These are phyloP conservation scores for Acinonyx jubatus DNA, from an alignment of 2,113 vertebrate genomes.

Conservation along the genomic window DNA sequence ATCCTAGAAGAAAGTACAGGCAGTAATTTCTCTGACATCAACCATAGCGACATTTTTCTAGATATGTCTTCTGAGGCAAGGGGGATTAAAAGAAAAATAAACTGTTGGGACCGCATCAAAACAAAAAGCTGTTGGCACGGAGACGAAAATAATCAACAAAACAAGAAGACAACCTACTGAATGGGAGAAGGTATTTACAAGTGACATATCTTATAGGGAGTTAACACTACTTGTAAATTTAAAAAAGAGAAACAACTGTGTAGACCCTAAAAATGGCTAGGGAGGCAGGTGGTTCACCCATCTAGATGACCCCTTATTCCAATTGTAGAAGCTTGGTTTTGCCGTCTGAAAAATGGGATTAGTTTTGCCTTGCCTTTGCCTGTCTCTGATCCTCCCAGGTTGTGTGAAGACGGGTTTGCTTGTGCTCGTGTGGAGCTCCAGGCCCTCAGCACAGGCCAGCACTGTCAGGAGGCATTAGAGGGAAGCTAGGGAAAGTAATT, in stretches of 20 bases:
- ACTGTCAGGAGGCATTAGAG: not conserved
- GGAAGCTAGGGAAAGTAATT: not conserved
- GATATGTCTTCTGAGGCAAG: not conserved
- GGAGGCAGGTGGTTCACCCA: not conserved
- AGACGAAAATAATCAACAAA: not conserved
- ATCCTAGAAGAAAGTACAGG: not conserved
- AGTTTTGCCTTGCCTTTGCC: not conserved
- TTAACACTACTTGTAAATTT: not conserved
- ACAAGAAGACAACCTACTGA: not conserved
- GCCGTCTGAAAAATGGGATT: not conserved
- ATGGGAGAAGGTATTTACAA: not conserved
- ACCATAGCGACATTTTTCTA: not conserved
- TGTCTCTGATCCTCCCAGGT: not conserved
- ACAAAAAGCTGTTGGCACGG: not conserved
- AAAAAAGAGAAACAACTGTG: not conserved
- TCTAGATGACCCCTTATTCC: not conserved
- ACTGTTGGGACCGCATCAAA: not conserved
- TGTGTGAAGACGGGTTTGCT: not conserved
- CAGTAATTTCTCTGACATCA: not conserved
- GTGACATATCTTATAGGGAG: not conserved
- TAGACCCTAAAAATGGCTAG: not conserved
- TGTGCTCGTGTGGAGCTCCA: rapidly evolving
- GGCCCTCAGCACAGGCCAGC: not conserved
- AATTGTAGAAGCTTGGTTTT: not conserved
- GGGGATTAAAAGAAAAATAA: not conserved